Percentiles rank a stretch among this genome's conserved stretches.
phyloP scores from a whole-genome alignment of 2,797 vertebrate species.

The Siniperca obscura region DNA sequence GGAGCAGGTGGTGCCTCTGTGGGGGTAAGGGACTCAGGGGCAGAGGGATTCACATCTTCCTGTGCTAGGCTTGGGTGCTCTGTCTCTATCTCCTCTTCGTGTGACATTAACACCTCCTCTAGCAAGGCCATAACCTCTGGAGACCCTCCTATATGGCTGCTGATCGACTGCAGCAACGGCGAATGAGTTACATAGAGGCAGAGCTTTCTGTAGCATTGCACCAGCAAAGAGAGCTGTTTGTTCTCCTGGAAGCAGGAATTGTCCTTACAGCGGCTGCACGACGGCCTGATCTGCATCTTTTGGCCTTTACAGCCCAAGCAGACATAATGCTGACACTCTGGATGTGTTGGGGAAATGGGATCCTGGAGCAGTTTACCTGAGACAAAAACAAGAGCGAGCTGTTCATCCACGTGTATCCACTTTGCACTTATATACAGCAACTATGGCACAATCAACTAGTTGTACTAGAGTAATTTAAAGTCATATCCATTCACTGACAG shows the following conservation, averaged over 20 bases:
- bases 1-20: constrained; percentile 92
- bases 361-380: constrained; percentile 96
- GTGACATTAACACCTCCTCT: constrained; percentile 90
- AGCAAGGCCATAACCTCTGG: constrained; percentile 93
- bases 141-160: constrained; percentile 90
- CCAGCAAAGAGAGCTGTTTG: constrained; percentile 93
- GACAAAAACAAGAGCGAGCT: constrained; percentile 38
- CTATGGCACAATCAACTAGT: not conserved
- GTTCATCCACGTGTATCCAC: constrained; percentile 11
- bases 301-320: constrained; percentile 96
- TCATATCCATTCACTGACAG: not conserved
- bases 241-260: constrained; percentile 96
- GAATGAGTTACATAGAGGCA: constrained; percentile 95
- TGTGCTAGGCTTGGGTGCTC: constrained; percentile 69
- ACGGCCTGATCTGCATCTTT: constrained; percentile 94
- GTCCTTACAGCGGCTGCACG: constrained; percentile 97
- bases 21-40: constrained; percentile 87
- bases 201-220: constrained; percentile 95
- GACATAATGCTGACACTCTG: constrained; percentile 96
- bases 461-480: not conserved
- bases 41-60: constrained; percentile 65
- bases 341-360: constrained; percentile 92
- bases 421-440: not conserved
- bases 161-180: constrained; percentile 89
- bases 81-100: constrained; percentile 75